These are phyloP conservation scores for Microdon myrmicae DNA, from an alignment of 2,888 invertebrate species.

Conservation along the genomic window DNA sequence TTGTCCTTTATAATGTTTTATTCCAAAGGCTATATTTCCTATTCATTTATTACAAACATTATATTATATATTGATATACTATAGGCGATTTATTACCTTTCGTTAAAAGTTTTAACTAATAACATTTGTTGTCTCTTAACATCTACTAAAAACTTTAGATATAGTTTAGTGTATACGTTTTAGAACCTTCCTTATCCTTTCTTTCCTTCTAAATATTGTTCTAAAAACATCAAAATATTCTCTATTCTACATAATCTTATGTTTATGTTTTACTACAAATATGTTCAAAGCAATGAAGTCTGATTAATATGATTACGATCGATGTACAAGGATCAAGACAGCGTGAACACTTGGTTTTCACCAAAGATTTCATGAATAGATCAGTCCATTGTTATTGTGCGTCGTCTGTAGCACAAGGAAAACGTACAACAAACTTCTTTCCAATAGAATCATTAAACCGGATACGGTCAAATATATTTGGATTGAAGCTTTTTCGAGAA, in stretches of 20 bases:
- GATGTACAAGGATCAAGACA: too few species aligned
- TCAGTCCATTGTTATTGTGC: too few species aligned
- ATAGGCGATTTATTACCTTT: slow-evolving; percentile 13
- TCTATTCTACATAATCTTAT: slow-evolving; percentile 4
- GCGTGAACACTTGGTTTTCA: too few species aligned
- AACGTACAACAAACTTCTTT: too few species aligned
- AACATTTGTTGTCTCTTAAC: slow-evolving; percentile 20
- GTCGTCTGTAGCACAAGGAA: too few species aligned
- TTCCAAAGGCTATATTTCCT: slow-evolving; percentile 24
- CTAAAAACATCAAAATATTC: slow-evolving; percentile 10
- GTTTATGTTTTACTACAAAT: not conserved
- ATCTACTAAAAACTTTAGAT: slow-evolving; percentile 13
- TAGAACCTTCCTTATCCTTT: not conserved
- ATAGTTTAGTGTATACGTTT: slow-evolving; percentile 11
- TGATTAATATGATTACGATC: slow-evolving; percentile 2
- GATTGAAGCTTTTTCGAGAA: too few species aligned
- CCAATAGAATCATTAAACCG: too few species aligned
- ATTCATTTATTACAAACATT: slow-evolving; percentile 26
- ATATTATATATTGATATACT: slow-evolving; percentile 19
- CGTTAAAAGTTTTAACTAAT: slow-evolving; percentile 14
- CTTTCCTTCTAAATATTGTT: not conserved
- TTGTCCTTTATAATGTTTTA: slow-evolving; percentile 23
- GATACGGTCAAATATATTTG: too few species aligned
- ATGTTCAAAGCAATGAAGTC: not conserved
- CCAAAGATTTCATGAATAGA: too few species aligned